Base-by-base conservation (phyloP, 1,140 invertebrate species). In the Papilio xuthus region DNA sequence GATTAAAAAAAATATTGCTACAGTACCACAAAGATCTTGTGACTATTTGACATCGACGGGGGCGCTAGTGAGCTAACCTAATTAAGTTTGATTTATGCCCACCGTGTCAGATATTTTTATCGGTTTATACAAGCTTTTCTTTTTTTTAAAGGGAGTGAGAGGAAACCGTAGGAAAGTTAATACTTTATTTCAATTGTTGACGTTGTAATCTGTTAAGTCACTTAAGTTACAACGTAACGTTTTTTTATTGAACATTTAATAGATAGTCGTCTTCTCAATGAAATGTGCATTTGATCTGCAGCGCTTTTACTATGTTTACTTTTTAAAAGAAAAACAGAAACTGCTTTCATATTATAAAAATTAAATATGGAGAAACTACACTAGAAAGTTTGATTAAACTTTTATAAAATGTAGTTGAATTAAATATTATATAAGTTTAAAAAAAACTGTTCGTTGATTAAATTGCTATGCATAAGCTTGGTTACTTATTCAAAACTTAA, bases 191-290 rank as follows among this genome's bases (percentile, higher is more conserved):
- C 20, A 60, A 60, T 60, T 60, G 56, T 60, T 18, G 56, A 60
- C 10, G 56, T 60, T 0, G 56, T 72, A 72, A 72, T 72, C 70
- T 72, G 70, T 23, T 72, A 72, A 72, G 20, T 72, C 41, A 72
- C 37, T 72, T 72, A 72, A 72, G 69, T 71, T 7, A 67, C 50
- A 53, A n/a, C 47, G 8, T 32, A 63, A 32, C 2, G 32, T 32
- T n/a, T n/a, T n/a, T n/a, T n/a, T n/a, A n/a, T n/a, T 37, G 32
- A 37, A 37, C 4, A 37, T 37, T 37, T 7, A 6, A 6, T 37
- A 6, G 42, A 44, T 12, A 53, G 50, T 53, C 23, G 20, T 60
- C 23, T 60, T 60, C 26, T 26, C 23, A 60, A 60, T 26, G 56
- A 28, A 60, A 13, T 26, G 56, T 26, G 56, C 13, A 60, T 60